Base-by-base conservation (phyloP, 2,888 invertebrate genomes). In the Ormia ochracea region DNA sequence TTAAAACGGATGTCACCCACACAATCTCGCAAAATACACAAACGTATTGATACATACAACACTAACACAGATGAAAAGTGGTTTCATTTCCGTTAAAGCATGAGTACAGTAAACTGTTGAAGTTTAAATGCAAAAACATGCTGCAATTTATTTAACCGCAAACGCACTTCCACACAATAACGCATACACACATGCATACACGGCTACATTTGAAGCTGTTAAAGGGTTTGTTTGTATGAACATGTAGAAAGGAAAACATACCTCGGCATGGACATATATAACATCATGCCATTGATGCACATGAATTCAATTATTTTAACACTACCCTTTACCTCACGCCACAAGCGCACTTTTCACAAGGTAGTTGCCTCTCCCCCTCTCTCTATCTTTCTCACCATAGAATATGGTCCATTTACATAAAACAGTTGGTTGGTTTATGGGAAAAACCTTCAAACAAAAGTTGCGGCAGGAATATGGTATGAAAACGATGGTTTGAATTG, bases 261-360 rank as follows among this genome's bases (percentile, higher is more conserved):
- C 68, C 76, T 54, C 48, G n/a, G n/a, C n/a, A n/a, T 81, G 75
- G 59, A 77, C 61, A 66, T 83, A 82, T 81, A 82, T 82, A 72
- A 69, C 58, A 50, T 77, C 80, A 82, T 81, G 78, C 83, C 87
- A 86, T 85, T 86, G 88, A 88, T 84, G 88, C 87, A 87, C 85
- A 87, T 87, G 88, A 87, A 87, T 87, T 87, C 87, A 87, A 87
- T 87, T 87, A 87, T 86, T 86, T 84, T 84, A 84, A 83, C 83
- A 86, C 84, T 85, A 84, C 85, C 85, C 59, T 36, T 66, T 87
- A 84, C 83, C 82, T 74, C 83, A n/a, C n/a, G n/a, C n/a, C n/a
- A n/a, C n/a, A n/a, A n/a, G n/a, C n/a, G n/a, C n/a, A n/a, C n/a
- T n/a, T n/a, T n/a, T n/a, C n/a, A n/a, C n/a, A n/a, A n/a, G n/a